These are phyloP conservation scores for Cyaniris semiargus DNA, from an alignment of 2,888 invertebrate genomes.

Conservation along the genomic window DNA sequence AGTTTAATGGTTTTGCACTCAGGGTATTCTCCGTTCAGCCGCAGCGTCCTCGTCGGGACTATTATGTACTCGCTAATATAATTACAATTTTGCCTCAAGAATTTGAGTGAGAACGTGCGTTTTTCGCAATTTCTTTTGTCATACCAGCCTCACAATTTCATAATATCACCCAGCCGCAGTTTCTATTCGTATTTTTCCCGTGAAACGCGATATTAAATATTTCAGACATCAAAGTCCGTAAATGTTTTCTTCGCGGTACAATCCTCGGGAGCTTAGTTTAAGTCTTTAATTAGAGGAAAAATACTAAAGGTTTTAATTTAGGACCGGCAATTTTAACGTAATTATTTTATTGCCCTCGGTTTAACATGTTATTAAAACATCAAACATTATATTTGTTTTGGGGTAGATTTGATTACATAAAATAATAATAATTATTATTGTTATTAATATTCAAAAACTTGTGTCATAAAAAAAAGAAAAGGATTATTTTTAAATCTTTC, in stretches of 20 bases:
- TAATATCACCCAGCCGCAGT: neutral
- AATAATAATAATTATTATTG: no score
- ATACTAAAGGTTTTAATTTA: neutral
- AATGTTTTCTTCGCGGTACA: slow-evolving; percentile 8
- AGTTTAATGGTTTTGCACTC: slow-evolving; percentile 48
- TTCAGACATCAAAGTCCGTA: slow-evolving; percentile 1
- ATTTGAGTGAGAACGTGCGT: neutral
- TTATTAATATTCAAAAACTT: no score
- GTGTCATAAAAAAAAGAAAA: no score
- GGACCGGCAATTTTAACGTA: neutral
- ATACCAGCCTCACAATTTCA: neutral
- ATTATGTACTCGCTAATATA: slow-evolving; percentile 20
- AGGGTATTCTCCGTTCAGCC: slow-evolving; percentile 34
- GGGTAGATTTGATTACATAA: no score
- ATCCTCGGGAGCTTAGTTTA: neutral
- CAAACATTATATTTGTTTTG: neutral
- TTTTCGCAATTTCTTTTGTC: neutral
- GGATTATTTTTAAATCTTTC: no score
- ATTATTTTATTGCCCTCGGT: neutral
- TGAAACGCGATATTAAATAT: neutral
- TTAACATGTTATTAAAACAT: neutral
- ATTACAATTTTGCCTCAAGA: neutral
- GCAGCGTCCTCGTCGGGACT: slow-evolving; percentile 4
- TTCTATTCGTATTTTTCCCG: neutral
- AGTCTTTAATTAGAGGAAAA: slow-evolving; percentile 14